Base-by-base conservation (phyloP, 2,797 vertebrate species). In the Brotula barbata region DNA sequence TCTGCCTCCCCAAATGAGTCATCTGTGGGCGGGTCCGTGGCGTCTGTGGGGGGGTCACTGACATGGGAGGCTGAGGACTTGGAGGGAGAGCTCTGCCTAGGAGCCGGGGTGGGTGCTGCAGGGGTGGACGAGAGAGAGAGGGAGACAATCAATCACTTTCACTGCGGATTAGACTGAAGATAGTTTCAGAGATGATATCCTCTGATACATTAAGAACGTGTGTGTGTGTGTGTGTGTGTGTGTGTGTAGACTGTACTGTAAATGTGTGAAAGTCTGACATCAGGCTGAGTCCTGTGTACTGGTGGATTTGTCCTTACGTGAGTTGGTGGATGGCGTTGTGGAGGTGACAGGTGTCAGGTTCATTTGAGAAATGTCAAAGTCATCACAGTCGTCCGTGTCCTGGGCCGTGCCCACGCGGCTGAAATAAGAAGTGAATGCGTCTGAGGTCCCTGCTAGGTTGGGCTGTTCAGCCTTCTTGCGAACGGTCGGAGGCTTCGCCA, bases 361-460 rank as follows among this genome's bases (percentile, higher is more conserved):
- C 94, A 99, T 93, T 85, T 98, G 97, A 80, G 96, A 98, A 88
- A 99, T 98, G 91, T 99, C 97, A 64, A 98, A 98, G 91, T 99
- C 97, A 63, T 98, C 96, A 87, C 95, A 97, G 93, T 98, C 96
- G 53, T 99, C 97, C 43, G 94, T 92, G 83, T 99, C 97, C 91
- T 97, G 94, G 78, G 94, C 94, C 75, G 96, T 91, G 87, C 97
- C 96, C 88, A 98, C 96, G 83, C 96, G 96, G 93, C 84, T 96
- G 90, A 98, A 98, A 86, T 98, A 99, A 90, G 89, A 91, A 90
- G 92, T 95, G 93, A 98, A 97, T 86, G 97, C 95, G 78, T 98
- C 96, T 86, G 96, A 95, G 91, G 95, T 97, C 88, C 94, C 94
- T 75, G 89, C 72, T 90, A 98, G 92, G 83, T 82, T 91, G 86